phyloP scores from a whole-genome alignment of 2,797 vertebrate species.

The Brachymystax lenok region DNA sequence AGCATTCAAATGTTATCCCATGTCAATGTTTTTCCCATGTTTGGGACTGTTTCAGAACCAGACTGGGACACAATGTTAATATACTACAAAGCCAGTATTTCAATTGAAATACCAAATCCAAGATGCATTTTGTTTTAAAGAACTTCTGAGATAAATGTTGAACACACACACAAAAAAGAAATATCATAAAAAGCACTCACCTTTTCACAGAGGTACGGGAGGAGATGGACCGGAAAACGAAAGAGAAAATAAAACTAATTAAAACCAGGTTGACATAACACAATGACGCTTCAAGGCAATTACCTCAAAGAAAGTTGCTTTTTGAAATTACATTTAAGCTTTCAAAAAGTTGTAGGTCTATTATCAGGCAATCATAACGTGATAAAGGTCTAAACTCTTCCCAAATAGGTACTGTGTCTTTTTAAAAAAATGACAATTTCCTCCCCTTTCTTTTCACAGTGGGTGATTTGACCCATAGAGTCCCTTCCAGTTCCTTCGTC shows the following conservation, averaged over 20 bases:
- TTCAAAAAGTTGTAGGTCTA: constrained; percentile 17
- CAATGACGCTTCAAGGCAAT: constrained; percentile 15
- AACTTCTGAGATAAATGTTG: constrained; percentile 6
- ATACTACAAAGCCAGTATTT: not conserved
- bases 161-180: not conserved
- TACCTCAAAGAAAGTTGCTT: not conserved
- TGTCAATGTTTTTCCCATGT: too few relatives aligned
- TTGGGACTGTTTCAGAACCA: too few relatives aligned
- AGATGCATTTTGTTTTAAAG: not conserved
- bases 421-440: not conserved
- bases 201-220: constrained; percentile 34
- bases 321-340: constrained; percentile 16
- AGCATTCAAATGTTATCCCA: not conserved
- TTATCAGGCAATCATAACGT: constrained; percentile 10
- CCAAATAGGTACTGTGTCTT: too few relatives aligned
- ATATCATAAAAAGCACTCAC: constrained; percentile 38
- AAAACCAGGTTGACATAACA: constrained; percentile 30
- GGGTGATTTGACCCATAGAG: constrained; percentile 22
- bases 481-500: not conserved
- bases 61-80: not conserved
- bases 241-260: constrained; percentile 14
- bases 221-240: constrained; percentile 36
- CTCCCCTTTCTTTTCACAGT: constrained; percentile 1
- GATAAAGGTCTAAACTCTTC: too few relatives aligned
- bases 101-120: not conserved